Conservation (phyloP, 2,113 vertebrate species). For the Centropus bengalensis region DNA sequence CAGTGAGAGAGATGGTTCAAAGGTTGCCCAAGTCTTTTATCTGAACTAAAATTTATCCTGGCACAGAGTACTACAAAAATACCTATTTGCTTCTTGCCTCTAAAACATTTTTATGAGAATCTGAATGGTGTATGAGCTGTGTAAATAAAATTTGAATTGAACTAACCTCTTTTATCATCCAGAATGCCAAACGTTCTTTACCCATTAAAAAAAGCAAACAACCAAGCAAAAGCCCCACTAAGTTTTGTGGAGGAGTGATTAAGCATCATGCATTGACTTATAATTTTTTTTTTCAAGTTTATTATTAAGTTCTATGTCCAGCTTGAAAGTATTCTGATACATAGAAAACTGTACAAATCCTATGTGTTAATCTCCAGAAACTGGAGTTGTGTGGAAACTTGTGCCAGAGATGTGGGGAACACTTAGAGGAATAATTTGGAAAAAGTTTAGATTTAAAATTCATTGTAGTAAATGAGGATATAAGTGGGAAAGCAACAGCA, state of each 20-base stretch:
- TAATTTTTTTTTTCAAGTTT: not conserved
- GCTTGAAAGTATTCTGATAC: constrained; percentile 8
- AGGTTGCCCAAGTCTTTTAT: not conserved
- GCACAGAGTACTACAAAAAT: not conserved
- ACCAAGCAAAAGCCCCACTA: not conserved
- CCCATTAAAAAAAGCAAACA: not conserved
- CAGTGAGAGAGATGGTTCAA: not conserved
- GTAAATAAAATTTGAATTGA: not conserved
- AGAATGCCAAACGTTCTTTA: not conserved
- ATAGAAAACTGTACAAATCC: not conserved
- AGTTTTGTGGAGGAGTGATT: not conserved
- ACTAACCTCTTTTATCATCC: not conserved
- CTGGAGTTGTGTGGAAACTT: not conserved
- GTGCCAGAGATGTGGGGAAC: not conserved
- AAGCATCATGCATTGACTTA: not conserved
- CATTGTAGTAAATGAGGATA: constrained; percentile 8
- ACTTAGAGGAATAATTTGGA: not conserved
- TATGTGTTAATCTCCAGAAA: not conserved
- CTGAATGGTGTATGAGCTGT: not conserved
- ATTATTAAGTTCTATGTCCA: constrained; percentile 24
- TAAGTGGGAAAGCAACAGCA: constrained; percentile 42
- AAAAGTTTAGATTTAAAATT: constrained; percentile 35
- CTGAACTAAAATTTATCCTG: not conserved
- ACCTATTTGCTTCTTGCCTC: not conserved
- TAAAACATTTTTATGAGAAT: not conserved